These are phyloP conservation scores for Gonioctena quinquepunctata DNA, from an alignment of 1,140 invertebrate species.

Conservation along the genomic window DNA sequence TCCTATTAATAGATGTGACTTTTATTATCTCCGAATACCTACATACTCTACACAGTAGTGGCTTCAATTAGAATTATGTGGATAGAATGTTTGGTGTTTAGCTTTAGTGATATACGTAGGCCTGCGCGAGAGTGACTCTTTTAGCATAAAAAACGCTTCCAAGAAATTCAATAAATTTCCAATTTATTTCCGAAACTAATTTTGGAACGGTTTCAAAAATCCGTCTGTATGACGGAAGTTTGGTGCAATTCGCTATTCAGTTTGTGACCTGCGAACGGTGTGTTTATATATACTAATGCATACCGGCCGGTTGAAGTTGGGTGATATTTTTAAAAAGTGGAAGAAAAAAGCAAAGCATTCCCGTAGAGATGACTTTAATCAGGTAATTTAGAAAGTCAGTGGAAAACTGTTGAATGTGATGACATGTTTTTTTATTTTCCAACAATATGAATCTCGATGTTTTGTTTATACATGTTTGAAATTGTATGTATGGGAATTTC, in stretches of 20 bases:
- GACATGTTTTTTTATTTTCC: too few species aligned
- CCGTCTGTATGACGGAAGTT: background rate
- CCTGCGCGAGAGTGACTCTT: background rate
- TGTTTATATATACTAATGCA: background rate
- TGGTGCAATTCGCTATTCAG: background rate
- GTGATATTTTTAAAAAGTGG: background rate
- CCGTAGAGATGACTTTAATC: background rate
- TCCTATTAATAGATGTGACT: slow-evolving; percentile 19
- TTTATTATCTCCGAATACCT: background rate
- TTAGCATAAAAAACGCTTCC: background rate
- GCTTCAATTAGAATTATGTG: slow-evolving; percentile 3
- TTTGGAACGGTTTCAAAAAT: background rate
- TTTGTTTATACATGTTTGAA: too few species aligned
- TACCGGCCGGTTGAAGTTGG: background rate
- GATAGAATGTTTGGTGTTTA: slow-evolving; percentile 39
- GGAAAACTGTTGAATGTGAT: too few species aligned
- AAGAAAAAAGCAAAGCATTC: background rate
- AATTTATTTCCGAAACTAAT: too few species aligned
- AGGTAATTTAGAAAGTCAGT: too few species aligned
- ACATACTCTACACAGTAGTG: slow-evolving; percentile 15
- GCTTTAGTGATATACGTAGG: background rate
- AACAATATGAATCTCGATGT: too few species aligned
- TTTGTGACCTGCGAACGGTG: background rate
- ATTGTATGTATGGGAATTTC: too few species aligned
- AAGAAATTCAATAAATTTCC: too few species aligned